Evolutionary conservation across 2,113 vertebrate species (phyloP), one percentile per base, ranked within the genome.

Genomic region (Illadopsis cleaveri): DNA sequence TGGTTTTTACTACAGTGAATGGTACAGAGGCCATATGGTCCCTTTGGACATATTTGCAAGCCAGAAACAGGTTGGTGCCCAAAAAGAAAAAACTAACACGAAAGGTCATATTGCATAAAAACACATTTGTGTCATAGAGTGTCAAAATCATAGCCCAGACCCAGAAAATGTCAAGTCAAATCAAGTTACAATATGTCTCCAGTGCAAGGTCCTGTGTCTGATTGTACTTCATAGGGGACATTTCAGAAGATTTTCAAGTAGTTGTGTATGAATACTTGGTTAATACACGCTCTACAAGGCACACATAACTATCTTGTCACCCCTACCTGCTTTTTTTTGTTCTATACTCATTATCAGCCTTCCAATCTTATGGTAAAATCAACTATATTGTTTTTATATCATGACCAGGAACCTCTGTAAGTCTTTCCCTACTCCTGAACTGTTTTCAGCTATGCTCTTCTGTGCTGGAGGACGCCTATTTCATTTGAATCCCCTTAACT

Each of bases 41-140:
- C 90, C 71, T 83, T 83, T 70, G 60, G 81, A 51, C 27, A 86
- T 28, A 76, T 47, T 70, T 61, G 48, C 42, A 93, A 93, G 51
- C 30, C 42, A 83, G 78, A 94, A 78, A 0, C 60, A 94, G 47
- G 56, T 80, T 82, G n/a, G 7, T 45, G 8, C 35, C 33, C 47
- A 70, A 80, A 90, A 40, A 25, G 1, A 15, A 64, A 79, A 78
- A 53, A 33, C 6, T 50, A 90, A 42, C 42, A 53, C 45, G 19
- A 66, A 92, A 94, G 65, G 80, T 96, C 80, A 57, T 44, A 47
- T 40, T 75, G 69, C 84, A 89, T 70, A 92, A 86, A 89, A 89
- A 28, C 51, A 84, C 7, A 68, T 85, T 92, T 84, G 12, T 92
- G 77, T 92, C 89, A 82, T 33, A n/a, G 12, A 57, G 47, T 44